Conservation (phyloP, 2,113 vertebrate species). For the Phylloscopus trochiloides region DNA sequence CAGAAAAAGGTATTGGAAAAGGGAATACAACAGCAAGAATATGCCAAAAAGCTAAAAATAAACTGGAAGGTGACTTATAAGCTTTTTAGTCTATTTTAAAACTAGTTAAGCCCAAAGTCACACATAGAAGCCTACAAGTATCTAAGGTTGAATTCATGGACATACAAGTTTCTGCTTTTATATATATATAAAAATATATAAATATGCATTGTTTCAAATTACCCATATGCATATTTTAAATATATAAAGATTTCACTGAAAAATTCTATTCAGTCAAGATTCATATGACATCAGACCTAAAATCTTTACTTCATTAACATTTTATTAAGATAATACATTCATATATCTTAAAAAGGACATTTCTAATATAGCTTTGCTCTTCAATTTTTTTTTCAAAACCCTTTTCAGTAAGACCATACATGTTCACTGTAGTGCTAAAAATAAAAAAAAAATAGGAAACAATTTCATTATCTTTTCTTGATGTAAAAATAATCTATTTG, state of each 20-base stretch:
- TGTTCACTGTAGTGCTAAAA: not conserved
- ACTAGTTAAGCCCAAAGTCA: not conserved
- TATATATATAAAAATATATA: not conserved
- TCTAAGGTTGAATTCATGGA: not conserved
- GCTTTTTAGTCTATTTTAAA: not conserved
- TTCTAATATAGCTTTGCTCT: not conserved
- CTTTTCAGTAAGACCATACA: not conserved
- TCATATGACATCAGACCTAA: not conserved
- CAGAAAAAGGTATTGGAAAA: constrained; percentile 12
- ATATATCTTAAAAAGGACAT: not conserved
- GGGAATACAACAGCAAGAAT: not conserved
- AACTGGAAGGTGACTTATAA: constrained; percentile 14
- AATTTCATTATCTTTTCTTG: not conserved
- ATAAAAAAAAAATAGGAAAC: no score
- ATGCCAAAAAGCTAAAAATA: constrained; percentile 41
- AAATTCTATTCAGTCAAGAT: not conserved
- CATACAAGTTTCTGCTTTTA: not conserved
- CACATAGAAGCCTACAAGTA: not conserved
- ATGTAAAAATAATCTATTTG: not conserved
- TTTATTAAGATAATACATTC: not conserved
- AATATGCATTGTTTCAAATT: not conserved
- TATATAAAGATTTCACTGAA: not conserved
- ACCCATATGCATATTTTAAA: not conserved
- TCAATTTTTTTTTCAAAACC: not conserved
- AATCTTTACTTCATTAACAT: not conserved